Evolutionary conservation across 2,113 vertebrate genomes (phyloP), one percentile per base, ranked within the genome.

Genomic region (Phasianus colchicus): DNA sequence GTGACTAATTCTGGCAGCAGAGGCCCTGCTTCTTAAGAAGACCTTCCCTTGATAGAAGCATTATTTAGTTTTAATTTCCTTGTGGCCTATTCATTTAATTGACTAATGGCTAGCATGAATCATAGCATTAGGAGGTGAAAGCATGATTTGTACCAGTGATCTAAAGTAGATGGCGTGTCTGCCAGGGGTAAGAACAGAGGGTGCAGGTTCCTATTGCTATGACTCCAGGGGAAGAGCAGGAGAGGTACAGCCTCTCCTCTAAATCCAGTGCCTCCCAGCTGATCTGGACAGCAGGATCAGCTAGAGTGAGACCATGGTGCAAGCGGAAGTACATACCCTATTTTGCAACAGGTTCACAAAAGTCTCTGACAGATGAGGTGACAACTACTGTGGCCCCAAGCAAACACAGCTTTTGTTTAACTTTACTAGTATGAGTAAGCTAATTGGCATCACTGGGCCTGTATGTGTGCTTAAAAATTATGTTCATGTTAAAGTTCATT

Each of bases 21-120:
- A 86, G 40, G 73, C 73, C 73, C 34, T 86, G 45, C 55, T 78
- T 84, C 92, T 76, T 81, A 93, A 52, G 47, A 30, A 91, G 76
- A 88, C 21, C 30, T 95, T 45, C 70, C 57, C 47, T 86, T 86
- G 40, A 70, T 2, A 79, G 54, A 85, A 27, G 67, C 0, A 2
- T 79, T 69, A 86, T 89, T 91, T 83, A 34, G 19, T 87, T 93
- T 96, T 89, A 73, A 91, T 92, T 91, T 92, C 89, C 91, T 47
- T 60, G 74, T 9, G 4, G 50, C 78, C 89, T 69, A 50, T 92
- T 94, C 64, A 60, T 91, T 89, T 91, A 70, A 70, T 82, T 89
- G 75, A 91, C 60, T 87, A 80, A 69, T 48, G 58, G 77, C 50
- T 91, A 76, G 66, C 60, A 64, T 47, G 91, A 89, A 87, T 87